Evolutionary conservation across 2,888 invertebrate genomes (phyloP), one percentile per base, ranked within the genome.

Genomic region (Cheilosia variabilis): DNA sequence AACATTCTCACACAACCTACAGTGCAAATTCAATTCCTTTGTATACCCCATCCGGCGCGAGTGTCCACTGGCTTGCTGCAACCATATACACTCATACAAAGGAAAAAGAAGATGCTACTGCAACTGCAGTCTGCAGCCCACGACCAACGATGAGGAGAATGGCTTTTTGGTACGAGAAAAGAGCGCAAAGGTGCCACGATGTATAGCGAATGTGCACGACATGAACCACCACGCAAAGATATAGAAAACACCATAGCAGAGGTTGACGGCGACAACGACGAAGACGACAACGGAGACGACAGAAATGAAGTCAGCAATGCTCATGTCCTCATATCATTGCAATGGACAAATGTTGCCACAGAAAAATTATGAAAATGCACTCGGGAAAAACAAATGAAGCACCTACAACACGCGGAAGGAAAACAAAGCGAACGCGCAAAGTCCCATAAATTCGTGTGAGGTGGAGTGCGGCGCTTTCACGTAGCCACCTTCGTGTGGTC

Each of bases 1-100:
- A 92, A 92, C 90, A 90, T 92, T 92, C 92, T 92, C 92, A 92
- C 92, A 91, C 81, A 86, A 86, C 66, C 75, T 75, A 80, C 76
- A 62, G 71, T 78, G 71, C 63, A 78, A 71, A 78, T 78, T 66
- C 69, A 78, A 71, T 71, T 69, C 69, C 62, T 78, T 78, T 78
- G 27, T 63, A 63, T 52, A 72, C 63, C 66, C 58, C 57, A 79
- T 66, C 83, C 57, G 68, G 69, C 66, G 69, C 66, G 34, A 83
- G 75, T 84, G 80, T 79, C 80, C 84, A 79, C 73, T 71, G 77
- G 15, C 24, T 19, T 77, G 69, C 37, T 37, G 57, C 22, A 69
- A 62, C 57, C 19, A 6, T 65, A 63, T 22, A 13, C 66, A 69
- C 66, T 52, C 55, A 81, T 53, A 81, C 86, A 76, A 27, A 72